phyloP scores from a whole-genome alignment of 1,140 invertebrate genomes.

The Drosophila repleta region DNA sequence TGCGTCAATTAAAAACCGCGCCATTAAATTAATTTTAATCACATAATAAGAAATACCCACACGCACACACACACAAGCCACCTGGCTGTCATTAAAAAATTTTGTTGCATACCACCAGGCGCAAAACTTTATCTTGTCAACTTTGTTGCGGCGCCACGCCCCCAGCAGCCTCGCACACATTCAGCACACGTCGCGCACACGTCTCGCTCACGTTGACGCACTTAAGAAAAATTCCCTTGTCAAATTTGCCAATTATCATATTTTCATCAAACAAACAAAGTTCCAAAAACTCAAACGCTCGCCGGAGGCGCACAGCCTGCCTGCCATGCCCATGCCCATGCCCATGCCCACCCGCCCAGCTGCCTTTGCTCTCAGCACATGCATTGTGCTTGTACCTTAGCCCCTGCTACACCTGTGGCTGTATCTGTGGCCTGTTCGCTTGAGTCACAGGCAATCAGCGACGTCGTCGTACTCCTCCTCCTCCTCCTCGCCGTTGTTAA shows the following conservation, averaged over 20 bases:
- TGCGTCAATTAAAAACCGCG: conserved; percentile 81
- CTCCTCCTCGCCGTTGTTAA: too few species aligned
- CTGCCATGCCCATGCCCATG: not conserved
- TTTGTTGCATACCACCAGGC: conserved; percentile 73
- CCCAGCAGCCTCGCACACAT: not conserved
- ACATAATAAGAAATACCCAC: conserved; percentile 75
- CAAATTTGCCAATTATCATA: conserved; percentile 84
- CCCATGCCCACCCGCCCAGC: not conserved
- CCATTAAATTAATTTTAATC: conserved; percentile 82
- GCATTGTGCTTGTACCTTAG: not conserved
- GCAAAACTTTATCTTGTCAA: conserved; percentile 80
- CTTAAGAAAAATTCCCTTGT: conserved; percentile 83
- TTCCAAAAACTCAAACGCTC: conserved; percentile 58
- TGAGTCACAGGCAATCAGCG: conserved; percentile 60
- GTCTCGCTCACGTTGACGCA: conserved; percentile 57
- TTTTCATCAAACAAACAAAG: conserved; percentile 83
- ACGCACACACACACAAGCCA: conserved; percentile 33
- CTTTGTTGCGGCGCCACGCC: conserved; percentile 51
- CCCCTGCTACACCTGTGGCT: conserved; percentile 42
- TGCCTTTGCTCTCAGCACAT: not conserved
- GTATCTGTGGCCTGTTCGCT: conserved; percentile 25
- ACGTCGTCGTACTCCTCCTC: conserved; percentile 43
- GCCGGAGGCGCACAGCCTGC: conserved; percentile 26
- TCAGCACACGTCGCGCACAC: conserved; percentile 15
- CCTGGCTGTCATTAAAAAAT: conserved; percentile 79